A percentile compares a stretch with the other conserved stretches of the same genome.
These are phyloP conservation scores for Cyanistes caeruleus DNA, from an alignment of 2,113 vertebrate genomes.

Conservation along the genomic window DNA sequence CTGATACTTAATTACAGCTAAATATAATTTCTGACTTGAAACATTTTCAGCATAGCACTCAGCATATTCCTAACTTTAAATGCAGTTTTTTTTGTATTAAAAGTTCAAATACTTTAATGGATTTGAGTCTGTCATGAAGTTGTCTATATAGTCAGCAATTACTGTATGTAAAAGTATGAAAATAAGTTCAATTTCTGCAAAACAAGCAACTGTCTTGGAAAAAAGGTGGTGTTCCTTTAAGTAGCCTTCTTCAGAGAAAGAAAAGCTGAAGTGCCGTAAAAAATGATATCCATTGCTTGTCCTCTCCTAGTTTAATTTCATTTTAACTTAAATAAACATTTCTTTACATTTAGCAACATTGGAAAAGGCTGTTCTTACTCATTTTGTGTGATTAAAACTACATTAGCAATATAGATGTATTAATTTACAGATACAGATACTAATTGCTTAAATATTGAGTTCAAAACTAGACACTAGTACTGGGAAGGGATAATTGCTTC, in stretches of 20 bases:
- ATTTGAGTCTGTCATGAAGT: conserved; percentile 60
- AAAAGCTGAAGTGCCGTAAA: conserved; percentile 46
- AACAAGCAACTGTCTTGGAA: conserved; percentile 62
- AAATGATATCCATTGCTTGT: conserved; percentile 28
- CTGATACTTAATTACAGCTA: conserved; percentile 41
- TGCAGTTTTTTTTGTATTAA: conserved; percentile 11
- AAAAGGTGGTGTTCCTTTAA: conserved; percentile 55
- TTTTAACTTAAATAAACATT: conserved; percentile 74
- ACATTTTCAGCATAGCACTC: conserved; percentile 22
- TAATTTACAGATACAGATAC: conserved; percentile 82
- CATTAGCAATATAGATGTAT: conserved; percentile 79
- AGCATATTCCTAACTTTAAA: conserved; percentile 56
- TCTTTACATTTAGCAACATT: conserved; percentile 68
- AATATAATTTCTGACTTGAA: conserved; percentile 49
- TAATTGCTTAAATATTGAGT: conserved; percentile 84
- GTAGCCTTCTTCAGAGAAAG: conserved; percentile 25
- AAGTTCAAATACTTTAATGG: conserved; percentile 70
- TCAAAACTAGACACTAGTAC: conserved; percentile 75
- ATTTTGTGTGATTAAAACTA: conserved; percentile 79
- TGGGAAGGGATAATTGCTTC: conserved; percentile 84
- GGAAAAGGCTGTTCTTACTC: conserved; percentile 64
- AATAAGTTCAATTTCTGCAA: conserved; percentile 68
- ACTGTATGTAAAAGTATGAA: conserved; percentile 63
- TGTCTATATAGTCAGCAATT: conserved; percentile 69
- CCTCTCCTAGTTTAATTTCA: conserved; percentile 52